Evolutionary conservation across 2,888 invertebrate species (phyloP), one percentile per base, ranked within the genome.

Genomic region (Cephus runcator): DNA sequence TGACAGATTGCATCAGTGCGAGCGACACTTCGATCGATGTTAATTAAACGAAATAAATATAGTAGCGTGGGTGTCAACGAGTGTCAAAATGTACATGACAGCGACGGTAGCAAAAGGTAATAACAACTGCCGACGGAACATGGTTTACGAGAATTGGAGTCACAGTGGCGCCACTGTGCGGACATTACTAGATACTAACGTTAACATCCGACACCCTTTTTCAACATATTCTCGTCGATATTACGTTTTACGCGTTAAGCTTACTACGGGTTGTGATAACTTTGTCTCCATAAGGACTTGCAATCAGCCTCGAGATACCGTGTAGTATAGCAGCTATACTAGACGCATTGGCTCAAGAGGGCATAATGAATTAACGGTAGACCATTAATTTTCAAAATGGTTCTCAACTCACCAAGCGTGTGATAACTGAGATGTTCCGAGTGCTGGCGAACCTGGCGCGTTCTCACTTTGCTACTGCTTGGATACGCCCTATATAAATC

Each of bases 371-470:
- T 83, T 82, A 83, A 81, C 82, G 78, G 79, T 69, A 69, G 76
- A 75, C 83, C 79, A 84, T 84, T 82, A 77, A 83, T 84, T 83
- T 83, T 77, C 82, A 76, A 80, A 81, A 82, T 81, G 82, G 79
- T 80, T 82, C 81, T 81, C 82, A 79, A 82, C 81, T 82, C 68
- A 69, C 56, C 23, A 23, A 56, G 56, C 56, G 23, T 23, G 56
- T 23, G 56, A 56, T 56, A 56, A 56, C 56, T 56, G 56, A 56
- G 56, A 56, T 56, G 56, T 56, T 56, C 23, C 56, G 23, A 56
- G 56, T 23, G 56, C 23, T 56, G 23, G 56, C 23, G 56, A 56
- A 56, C 56, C 23, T 23, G 56, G 56, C 56, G 56, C 56, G 56
- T 56, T 56, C 56, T 56, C 56, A 56, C 56, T 56, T 30, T 11